Evolutionary conservation across 2,888 invertebrate species (phyloP), one percentile per base, ranked within the genome.

Genomic region (Charanyca ferruginea): DNA sequence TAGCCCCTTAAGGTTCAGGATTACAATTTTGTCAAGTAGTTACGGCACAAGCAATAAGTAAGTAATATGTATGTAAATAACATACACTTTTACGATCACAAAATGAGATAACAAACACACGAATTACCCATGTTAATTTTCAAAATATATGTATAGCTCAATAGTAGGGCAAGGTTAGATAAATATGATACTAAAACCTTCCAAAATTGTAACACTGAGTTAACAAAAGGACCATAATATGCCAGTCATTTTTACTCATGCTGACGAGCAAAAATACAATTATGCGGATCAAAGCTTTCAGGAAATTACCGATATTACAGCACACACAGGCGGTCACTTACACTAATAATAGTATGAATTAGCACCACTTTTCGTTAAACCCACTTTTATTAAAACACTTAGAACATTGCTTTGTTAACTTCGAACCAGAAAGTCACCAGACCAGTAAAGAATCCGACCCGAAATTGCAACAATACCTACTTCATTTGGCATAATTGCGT

Each of bases 301-400:
- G 81, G 78, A 81, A 82, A 81, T 81, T 75, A 61, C 69, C 38
- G 16, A 60, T 52, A 77, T 67, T 72, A 81, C 63, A 52, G 73
- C 62, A 72, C 66, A 60, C n/a, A 69, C 38, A 1, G 16, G 4
- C 45, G 23, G 25, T 32, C 59, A 62, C 48, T 62, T 58, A 62
- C 32, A 25, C 1, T 25, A 52, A 69, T 62, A 66, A 64, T 32
- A 44, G 58, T 44, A 11, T 61, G 23, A 77, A 66, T 71, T 64
- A 70, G 23, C 71, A 69, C 49, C 58, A 47, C 8, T 47, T 47
- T 67, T 25, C 5, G 22, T 20, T 11, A 38, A 61, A 51, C 20
- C 42, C 16, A 51, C 20, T 11, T 59, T 55, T 77, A 41, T 65
- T 47, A 11, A 5, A 53, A 53, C 60, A 71, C 76, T 66, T 58